Conservation (phyloP, 2,797 vertebrate genomes). For the Tauraco hartlaubi region DNA sequence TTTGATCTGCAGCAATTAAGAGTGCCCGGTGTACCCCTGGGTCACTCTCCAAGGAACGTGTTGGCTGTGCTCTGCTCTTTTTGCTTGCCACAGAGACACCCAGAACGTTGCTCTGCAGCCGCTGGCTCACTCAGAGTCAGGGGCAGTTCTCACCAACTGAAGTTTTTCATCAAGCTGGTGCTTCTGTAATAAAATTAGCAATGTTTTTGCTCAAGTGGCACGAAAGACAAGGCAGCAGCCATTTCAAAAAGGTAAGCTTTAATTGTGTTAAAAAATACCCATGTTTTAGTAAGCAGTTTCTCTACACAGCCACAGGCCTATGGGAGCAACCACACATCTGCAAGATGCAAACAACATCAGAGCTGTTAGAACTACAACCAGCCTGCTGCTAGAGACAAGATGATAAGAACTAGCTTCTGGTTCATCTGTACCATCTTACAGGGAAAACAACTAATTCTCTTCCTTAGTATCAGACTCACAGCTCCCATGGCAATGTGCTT, state of each 20-base stretch:
- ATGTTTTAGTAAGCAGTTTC: slow-evolving; percentile 71
- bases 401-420: not conserved
- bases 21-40: not conserved
- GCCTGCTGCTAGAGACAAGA: not conserved
- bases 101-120: not conserved
- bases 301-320: slow-evolving; percentile 40
- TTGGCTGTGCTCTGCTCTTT: slow-evolving; percentile 22
- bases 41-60: not conserved
- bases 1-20: not conserved
- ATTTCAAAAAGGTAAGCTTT: slow-evolving; percentile 80
- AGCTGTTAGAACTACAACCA: slow-evolving; percentile 21
- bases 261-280: slow-evolving; percentile 77
- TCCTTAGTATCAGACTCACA: not conserved
- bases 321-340: slow-evolving; percentile 42
- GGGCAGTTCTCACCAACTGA: not conserved
- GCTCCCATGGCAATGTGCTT: not conserved
- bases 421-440: not conserved
- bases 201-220: slow-evolving; percentile 1
- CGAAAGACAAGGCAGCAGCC: slow-evolving; percentile 45
- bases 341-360: slow-evolving; percentile 56
- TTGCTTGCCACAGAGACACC: not conserved
- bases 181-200: not conserved
- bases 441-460: not conserved
- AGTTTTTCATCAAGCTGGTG: not conserved
- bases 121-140: not conserved